Evolutionary conservation across 2,888 invertebrate genomes (phyloP).

Genomic region (Scelioninae gen. 1): DNA sequence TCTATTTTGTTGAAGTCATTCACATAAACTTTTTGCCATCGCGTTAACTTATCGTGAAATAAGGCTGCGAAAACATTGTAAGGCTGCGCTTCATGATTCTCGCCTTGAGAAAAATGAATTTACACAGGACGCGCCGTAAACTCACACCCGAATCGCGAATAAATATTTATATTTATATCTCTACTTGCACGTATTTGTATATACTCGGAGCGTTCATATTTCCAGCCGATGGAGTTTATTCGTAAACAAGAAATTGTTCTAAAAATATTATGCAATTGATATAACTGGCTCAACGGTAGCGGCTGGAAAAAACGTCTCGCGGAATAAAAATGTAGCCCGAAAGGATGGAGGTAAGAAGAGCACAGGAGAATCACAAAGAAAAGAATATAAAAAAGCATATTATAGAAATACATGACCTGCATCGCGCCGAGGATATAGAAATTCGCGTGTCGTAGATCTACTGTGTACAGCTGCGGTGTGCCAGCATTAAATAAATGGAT

Average conservation of each 20-base stretch:
- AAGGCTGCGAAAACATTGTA: neutral
- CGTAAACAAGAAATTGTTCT: slow-evolving; percentile 54
- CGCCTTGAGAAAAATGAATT: slow-evolving; percentile 40
- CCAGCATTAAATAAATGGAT: slow-evolving; percentile 71
- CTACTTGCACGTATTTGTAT: slow-evolving; percentile 7
- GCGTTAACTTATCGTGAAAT: too few relatives aligned
- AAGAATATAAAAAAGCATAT: slow-evolving; percentile 65
- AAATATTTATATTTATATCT: slow-evolving; percentile 45
- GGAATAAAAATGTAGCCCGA: slow-evolving; percentile 55
- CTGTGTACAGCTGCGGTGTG: slow-evolving; percentile 64
- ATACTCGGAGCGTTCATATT: slow-evolving; percentile 26
- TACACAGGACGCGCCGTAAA: slow-evolving; percentile 27
- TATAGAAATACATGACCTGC: slow-evolving; percentile 70
- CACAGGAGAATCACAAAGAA: slow-evolving; percentile 46
- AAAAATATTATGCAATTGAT: slow-evolving; percentile 63
- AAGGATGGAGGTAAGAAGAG: slow-evolving; percentile 18
- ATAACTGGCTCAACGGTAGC: slow-evolving; percentile 27
- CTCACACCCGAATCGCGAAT: slow-evolving; percentile 26
- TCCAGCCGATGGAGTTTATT: slow-evolving; percentile 36
- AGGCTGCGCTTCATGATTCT: neutral
- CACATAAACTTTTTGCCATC: too few relatives aligned
- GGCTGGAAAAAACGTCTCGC: slow-evolving; percentile 18
- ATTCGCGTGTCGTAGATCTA: slow-evolving; percentile 68
- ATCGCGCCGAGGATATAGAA: slow-evolving; percentile 67
- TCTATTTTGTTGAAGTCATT: neutral